A percentile compares a stretch with the other conserved stretches of the same genome.
Evolutionary conservation across 37 sponge, comb jelly and placozoan species (phyloP).

Genomic region (Eunapius fragilis): DNA sequence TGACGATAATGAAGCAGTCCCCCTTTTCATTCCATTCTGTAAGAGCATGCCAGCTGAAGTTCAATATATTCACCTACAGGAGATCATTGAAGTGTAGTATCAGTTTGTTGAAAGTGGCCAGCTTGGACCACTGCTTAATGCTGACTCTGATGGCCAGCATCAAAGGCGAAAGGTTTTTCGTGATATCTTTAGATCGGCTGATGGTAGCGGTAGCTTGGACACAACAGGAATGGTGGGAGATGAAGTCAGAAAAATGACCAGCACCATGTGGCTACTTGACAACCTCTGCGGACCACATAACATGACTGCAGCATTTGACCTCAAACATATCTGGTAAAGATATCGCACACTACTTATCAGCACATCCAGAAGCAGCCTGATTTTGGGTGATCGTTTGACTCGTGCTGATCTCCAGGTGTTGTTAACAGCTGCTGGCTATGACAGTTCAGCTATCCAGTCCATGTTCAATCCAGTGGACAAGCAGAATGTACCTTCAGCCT

Average conservation of each 20-base stretch:
- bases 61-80: background rate
- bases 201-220: background rate
- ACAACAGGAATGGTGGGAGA: too few species aligned
- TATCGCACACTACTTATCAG: background rate
- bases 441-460: background rate
- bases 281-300: background rate
- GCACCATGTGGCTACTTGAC: background rate
- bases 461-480: background rate
- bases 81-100: background rate
- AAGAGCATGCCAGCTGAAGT: background rate
- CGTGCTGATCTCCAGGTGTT: too few species aligned
- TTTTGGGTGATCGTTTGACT: too few species aligned
- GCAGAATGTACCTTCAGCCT: constrained; percentile 4
- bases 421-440: background rate
- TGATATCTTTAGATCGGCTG: background rate
- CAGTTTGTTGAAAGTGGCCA: background rate
- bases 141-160: background rate
- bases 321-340: background rate
- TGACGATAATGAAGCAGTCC: background rate
- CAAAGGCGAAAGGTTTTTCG: background rate
- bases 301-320: background rate
- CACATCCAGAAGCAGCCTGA: too few species aligned
- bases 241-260: background rate
- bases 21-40: background rate
- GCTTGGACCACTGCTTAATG: background rate